Percentiles rank a stretch among this genome's conserved stretches.
These are phyloP conservation scores for Macaria liturata DNA, from an alignment of 2,888 invertebrate species.

Conservation along the genomic window DNA sequence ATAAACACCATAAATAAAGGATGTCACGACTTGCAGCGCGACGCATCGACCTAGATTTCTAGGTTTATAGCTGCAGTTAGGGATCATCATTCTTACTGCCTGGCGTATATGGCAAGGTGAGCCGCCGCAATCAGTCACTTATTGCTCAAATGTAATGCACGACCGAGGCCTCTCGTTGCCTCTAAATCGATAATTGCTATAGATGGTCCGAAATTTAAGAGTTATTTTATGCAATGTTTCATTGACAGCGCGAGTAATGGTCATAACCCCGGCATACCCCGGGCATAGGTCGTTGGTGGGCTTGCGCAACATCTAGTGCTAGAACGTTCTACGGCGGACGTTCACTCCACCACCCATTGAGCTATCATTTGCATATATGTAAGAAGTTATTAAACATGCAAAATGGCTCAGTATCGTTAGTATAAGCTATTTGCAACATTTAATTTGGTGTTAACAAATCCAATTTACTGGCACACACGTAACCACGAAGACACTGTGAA, in stretches of 20 bases:
- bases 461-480: too few species aligned
- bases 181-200: slow-evolving; percentile 22
- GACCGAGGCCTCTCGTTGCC: slow-evolving; percentile 14
- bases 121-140: slow-evolving; percentile 37
- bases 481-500: too few species aligned
- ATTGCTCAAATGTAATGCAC: slow-evolving; percentile 25
- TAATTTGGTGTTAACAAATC: too few species aligned
- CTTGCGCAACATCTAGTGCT: slow-evolving; percentile 31
- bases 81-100: slow-evolving; percentile 41
- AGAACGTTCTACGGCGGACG: slow-evolving; percentile 17
- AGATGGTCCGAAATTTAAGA: slow-evolving; percentile 15
- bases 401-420: slow-evolving; percentile 3
- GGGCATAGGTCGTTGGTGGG: slow-evolving; percentile 28
- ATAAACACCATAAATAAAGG: slow-evolving; percentile 10
- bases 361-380: slow-evolving; percentile 11
- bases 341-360: slow-evolving; percentile 18
- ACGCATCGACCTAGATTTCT: slow-evolving; percentile 33
- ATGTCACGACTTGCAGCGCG: slow-evolving; percentile 4
- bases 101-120: slow-evolving; percentile 53
- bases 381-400: slow-evolving; percentile 12
- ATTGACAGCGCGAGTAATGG: slow-evolving; percentile 29
- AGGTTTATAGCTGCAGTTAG: slow-evolving; percentile 27
- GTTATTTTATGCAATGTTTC: slow-evolving; percentile 27
- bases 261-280: slow-evolving; percentile 26
- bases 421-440: too few species aligned